Conservation (phyloP, 2,113 vertebrate genomes). For the Malurus melanocephalus region DNA sequence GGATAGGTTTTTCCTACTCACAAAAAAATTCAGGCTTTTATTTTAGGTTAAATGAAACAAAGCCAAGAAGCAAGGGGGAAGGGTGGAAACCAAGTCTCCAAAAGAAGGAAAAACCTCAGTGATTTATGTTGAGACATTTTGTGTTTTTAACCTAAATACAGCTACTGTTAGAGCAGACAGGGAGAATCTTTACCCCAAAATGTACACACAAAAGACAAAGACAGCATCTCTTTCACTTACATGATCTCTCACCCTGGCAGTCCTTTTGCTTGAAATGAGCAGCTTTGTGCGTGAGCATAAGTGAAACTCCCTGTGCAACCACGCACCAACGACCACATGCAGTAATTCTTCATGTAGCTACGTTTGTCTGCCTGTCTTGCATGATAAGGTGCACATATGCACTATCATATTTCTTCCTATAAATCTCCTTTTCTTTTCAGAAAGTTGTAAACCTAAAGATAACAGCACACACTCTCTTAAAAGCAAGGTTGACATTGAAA, state of each 20-base stretch:
- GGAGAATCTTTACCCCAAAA: constrained; percentile 5
- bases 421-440: constrained; percentile 39
- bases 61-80: not conserved
- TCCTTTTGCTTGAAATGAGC: not conserved
- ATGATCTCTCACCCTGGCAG: not conserved
- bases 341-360: not conserved
- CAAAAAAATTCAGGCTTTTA: not conserved
- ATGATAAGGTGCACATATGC: constrained; percentile 11
- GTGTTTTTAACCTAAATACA: constrained; percentile 39
- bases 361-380: not conserved
- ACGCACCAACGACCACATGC: not conserved
- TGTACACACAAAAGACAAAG: not conserved
- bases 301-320: not conserved
- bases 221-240: not conserved
- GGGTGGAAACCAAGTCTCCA: not conserved
- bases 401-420: constrained; percentile 37
- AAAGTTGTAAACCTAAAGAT: constrained; percentile 48
- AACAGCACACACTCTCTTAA: constrained; percentile 14
- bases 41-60: constrained; percentile 31
- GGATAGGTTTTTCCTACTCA: not conserved
- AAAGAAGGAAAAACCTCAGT: constrained; percentile 4
- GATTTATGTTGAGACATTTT: constrained; percentile 14
- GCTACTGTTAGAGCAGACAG: constrained; percentile 10
- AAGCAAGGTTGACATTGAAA: constrained; percentile 37
- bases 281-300: not conserved